A percentile compares a stretch with the other conserved stretches of the same genome.
phyloP scores from a whole-genome alignment of 1,140 invertebrate genomes.

The Rhysida immarginata region DNA sequence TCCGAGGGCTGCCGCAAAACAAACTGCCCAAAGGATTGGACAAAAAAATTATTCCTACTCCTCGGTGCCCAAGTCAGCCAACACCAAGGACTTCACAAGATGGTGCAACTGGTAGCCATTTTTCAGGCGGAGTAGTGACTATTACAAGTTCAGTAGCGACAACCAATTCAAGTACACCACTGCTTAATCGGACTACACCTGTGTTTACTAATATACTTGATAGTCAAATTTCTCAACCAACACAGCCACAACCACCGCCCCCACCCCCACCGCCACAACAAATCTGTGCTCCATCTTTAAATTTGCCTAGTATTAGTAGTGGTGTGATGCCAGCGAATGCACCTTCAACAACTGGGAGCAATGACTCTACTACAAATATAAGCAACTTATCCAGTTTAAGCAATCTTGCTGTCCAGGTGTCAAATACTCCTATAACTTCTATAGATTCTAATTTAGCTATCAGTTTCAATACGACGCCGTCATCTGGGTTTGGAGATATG shows the following conservation, averaged over 20 bases:
- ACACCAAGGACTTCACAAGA: constrained; percentile 6
- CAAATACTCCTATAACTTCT: not conserved
- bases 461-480: not conserved
- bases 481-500: not conserved
- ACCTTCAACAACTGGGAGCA: not conserved
- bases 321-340: not conserved
- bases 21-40: constrained; percentile 23
- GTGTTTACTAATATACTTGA: no score
- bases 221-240: not conserved
- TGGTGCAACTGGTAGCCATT: constrained; percentile 13
- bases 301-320: not conserved
- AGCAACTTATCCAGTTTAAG: constrained; percentile 9
- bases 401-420: constrained; percentile 18
- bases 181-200: not conserved
- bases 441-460: not conserved
- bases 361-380: constrained; percentile 8
- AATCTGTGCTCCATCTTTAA: no score
- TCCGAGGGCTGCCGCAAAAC: constrained; percentile 23
- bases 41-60: constrained; percentile 15
- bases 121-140: constrained; percentile 17
- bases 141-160: constrained; percentile 8
- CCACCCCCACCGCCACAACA: constrained; percentile 3
- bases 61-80: constrained; percentile 7
- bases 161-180: constrained; percentile 5
- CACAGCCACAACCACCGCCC: constrained; percentile 17